Evolutionary conservation across 2,113 vertebrate species (phyloP), one percentile per base, ranked within the genome.

Genomic region (Sardina pilchardus): DNA sequence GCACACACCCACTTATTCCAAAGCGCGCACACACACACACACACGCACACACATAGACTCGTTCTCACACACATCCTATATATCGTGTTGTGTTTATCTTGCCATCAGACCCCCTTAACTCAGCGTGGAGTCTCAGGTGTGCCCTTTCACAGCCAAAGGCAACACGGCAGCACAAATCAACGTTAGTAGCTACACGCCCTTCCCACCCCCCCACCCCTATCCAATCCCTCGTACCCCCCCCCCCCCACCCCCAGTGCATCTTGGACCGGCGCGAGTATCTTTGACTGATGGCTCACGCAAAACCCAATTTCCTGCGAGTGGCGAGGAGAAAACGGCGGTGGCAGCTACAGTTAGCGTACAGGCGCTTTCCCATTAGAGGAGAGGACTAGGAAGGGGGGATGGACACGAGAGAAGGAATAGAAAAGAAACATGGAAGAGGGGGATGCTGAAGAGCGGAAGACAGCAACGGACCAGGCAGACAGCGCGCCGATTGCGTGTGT

Each of bases 281-380:
- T 78, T 89, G 90, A 90, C 86, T 85, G 85, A 90, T 88, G 83
- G 59, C 48, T 84, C 85, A 81, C 14, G 88, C 36, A 83, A 88
- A 90, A 85, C 71, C 84, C 88, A 89, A 90, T 90, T 89, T 90
- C 82, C 84, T 81, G 87, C 36, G 30, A 63, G 82, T 36, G 81
- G 80, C 56, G 80, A 85, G 59, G 39, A 78, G 75, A 17, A 84
- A 30, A 75, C 44, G 39, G 78, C 82, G 85, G 84, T 84, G 71
- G 86, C 82, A 84, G 84, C 87, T 88, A 82, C 67, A 84, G 85
- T 85, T 87, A 86, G 82, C 85, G 56, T 50, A 86, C 84, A 82
- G 43, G 84, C 84, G 81, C 82, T 90, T 89, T 83, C 82, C 84
- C 48, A 88, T 90, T 87, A 86, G 53, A 71, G 83, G 21, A 83